Conservation (phyloP, 2,888 invertebrate genomes). For the Notodonta ziczac region DNA sequence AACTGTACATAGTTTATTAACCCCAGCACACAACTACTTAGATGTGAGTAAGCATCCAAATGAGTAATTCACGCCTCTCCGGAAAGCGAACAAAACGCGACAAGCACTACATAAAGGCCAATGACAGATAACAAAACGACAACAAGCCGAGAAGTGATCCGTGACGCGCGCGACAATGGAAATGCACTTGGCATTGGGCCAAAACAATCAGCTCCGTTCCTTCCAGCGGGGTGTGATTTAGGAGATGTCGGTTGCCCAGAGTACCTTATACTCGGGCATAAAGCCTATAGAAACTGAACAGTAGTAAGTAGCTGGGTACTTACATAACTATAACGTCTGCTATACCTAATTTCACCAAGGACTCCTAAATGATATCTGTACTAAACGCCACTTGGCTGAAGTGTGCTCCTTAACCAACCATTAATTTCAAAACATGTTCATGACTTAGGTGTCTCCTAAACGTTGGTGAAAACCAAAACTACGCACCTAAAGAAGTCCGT, state of each 20-base stretch:
- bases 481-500: no score
- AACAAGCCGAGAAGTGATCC: conserved; percentile 25
- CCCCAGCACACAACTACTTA: conserved; percentile 6
- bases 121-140: conserved; percentile 43
- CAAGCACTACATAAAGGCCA: conserved; percentile 26
- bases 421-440: no score
- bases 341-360: no score
- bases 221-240: conserved; percentile 7
- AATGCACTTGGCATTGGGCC: conserved; percentile 40
- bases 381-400: no score
- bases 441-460: no score
- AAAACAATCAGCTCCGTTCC: conserved; percentile 17
- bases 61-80: conserved; percentile 9
- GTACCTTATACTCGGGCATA: no score
- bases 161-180: conserved; percentile 40
- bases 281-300: no score
- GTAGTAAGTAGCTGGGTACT: no score
- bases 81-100: conserved; percentile 17
- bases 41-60: conserved; percentile 27
- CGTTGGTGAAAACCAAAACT: no score
- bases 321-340: no score
- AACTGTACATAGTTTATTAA: conserved; percentile 15
- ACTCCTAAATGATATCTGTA: no score
- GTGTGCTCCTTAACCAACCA: no score
- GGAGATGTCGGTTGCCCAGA: conserved; percentile 9